A percentile compares a stretch with the other conserved stretches of the same genome.
These are phyloP conservation scores for Drosophila murphyi DNA, from an alignment of 1,140 invertebrate species.

Conservation along the genomic window DNA sequence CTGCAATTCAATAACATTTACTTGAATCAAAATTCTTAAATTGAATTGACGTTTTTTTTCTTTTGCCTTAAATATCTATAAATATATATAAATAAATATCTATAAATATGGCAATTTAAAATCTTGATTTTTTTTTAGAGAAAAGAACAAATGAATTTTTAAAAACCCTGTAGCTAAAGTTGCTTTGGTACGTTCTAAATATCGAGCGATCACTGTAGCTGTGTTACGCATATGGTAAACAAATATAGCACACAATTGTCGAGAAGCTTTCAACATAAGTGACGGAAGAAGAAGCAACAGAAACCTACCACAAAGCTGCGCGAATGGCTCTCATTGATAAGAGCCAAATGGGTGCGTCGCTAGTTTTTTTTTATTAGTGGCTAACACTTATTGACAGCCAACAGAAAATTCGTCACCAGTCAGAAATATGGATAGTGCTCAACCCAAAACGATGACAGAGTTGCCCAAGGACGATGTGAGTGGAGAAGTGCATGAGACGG, in stretches of 20 bases:
- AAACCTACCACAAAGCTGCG: constrained; percentile 29
- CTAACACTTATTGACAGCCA: constrained; percentile 7
- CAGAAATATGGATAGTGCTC: constrained; percentile 54
- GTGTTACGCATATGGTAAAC: constrained; percentile 28
- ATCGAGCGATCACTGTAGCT: background rate
- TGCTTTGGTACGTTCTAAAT: too few species aligned
- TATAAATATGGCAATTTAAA: too few species aligned
- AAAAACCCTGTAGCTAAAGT: too few species aligned
- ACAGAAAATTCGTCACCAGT: constrained; percentile 27
- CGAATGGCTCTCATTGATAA: constrained; percentile 64
- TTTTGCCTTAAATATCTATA: too few species aligned
- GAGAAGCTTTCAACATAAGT: constrained; percentile 45
- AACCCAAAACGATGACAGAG: constrained; percentile 64
- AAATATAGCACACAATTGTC: constrained; percentile 45
- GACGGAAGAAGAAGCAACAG: background rate
- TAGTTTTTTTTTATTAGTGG: background rate
- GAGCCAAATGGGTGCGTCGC: constrained; percentile 36
- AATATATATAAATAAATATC: too few species aligned
- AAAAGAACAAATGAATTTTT: too few species aligned
- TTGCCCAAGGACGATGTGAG: constrained; percentile 20
- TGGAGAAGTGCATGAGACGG: constrained; percentile 16
- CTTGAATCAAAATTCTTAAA: too few species aligned
- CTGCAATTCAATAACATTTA: too few species aligned
- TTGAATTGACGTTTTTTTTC: too few species aligned
- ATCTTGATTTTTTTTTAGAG: too few species aligned